Percentiles rank a stretch among this genome's conserved stretches.
Evolutionary conservation across 1,140 invertebrate species (phyloP).

Genomic region (Drosophila grimshawi): DNA sequence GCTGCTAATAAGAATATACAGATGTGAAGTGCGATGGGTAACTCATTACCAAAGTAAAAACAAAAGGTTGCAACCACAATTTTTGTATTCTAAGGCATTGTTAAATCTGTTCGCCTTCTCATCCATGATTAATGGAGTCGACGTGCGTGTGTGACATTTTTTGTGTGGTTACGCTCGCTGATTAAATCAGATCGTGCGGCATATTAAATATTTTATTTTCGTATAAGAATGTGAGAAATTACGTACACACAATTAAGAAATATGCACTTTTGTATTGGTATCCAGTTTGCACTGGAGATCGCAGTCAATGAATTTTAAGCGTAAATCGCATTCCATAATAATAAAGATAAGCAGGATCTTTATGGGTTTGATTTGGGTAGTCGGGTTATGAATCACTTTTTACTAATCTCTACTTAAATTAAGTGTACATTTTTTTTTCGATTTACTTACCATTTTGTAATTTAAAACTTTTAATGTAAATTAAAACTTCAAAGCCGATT

Average conservation of each 20-base stretch:
- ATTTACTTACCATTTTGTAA: constrained; percentile 69
- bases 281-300: background rate
- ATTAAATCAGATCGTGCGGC: constrained; percentile 48
- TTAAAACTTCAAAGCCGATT: constrained; percentile 63
- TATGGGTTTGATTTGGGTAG: background rate
- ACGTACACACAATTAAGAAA: constrained; percentile 8
- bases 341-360: constrained; percentile 11
- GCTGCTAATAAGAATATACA: too few species aligned
- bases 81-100: constrained; percentile 15
- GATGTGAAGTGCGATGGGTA: background rate
- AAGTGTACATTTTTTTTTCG: background rate
- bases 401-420: background rate
- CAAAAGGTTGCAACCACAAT: background rate
- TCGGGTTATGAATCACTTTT: constrained; percentile 3
- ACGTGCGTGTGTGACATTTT: constrained; percentile 5
- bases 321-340: constrained; percentile 6
- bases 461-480: constrained; percentile 52
- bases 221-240: constrained; percentile 37
- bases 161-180: constrained; percentile 22
- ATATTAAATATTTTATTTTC: constrained; percentile 47
- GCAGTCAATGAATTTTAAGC: constrained; percentile 16
- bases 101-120: constrained; percentile 4
- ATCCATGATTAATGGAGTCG: constrained; percentile 8
- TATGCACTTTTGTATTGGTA: background rate
- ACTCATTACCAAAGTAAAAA: background rate